Percentiles rank a stretch among this genome's conserved stretches.
These are phyloP conservation scores for Petrocephalus zakoni DNA, from an alignment of 2,113 vertebrate genomes.

Conservation along the genomic window DNA sequence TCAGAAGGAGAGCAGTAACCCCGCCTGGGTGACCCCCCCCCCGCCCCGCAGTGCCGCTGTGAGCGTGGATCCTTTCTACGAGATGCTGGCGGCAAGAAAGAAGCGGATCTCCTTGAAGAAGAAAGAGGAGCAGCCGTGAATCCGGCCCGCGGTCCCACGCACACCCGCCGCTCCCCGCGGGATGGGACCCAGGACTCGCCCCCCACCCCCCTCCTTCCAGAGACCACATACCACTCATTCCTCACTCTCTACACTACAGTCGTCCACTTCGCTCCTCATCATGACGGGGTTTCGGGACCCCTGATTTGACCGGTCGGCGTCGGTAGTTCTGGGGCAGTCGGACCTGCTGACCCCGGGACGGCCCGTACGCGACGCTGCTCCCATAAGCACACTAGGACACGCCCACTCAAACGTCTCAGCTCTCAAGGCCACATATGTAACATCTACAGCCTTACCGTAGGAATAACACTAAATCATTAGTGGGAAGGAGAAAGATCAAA, in stretches of 20 bases:
- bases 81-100: constrained; percentile 89
- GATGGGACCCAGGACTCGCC: constrained; percentile 24
- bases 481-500: constrained; percentile 10
- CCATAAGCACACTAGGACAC: not conserved
- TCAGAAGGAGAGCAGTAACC: not conserved
- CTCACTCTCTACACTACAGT: not conserved
- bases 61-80: constrained; percentile 89
- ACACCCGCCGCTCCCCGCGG: constrained; percentile 29
- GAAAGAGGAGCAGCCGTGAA: constrained; percentile 75
- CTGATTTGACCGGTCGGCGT: constrained; percentile 31
- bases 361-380: not conserved
- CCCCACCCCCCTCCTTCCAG: constrained; percentile 20
- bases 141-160: not conserved
- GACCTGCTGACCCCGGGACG: constrained; percentile 19
- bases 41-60: constrained; percentile 70
- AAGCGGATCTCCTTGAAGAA: constrained; percentile 90
- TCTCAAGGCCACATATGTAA: not conserved
- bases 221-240: constrained; percentile 11
- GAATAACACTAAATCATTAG: not conserved
- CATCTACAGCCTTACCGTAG: not conserved
- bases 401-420: not conserved
- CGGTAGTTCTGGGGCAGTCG: constrained; percentile 19
- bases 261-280: constrained; percentile 14
- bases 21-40: constrained; percentile 7
- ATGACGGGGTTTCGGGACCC: constrained; percentile 28